Percentiles rank a stretch among this genome's conserved stretches.
Evolutionary conservation across 2,888 invertebrate genomes (phyloP).

Genomic region (Ennomos erosarius): DNA sequence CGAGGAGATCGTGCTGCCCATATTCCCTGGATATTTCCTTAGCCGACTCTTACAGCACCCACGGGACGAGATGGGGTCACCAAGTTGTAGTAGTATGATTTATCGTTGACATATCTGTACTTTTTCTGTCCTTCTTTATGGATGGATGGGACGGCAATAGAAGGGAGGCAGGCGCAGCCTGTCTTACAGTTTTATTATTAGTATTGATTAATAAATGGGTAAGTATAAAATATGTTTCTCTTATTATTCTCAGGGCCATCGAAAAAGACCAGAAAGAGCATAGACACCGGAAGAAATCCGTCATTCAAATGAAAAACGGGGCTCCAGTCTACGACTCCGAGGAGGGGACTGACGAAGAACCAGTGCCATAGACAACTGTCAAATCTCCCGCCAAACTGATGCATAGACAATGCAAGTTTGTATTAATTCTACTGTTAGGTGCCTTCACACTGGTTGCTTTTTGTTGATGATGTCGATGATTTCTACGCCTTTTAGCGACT

Average conservation of each 20-base stretch:
- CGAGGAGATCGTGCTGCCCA: too few species aligned
- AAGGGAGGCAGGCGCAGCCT: too few species aligned
- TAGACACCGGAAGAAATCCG: constrained; percentile 85
- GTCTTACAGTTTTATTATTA: too few species aligned
- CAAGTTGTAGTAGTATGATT: too few species aligned
- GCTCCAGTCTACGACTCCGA: constrained; percentile 85
- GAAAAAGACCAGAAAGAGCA: constrained; percentile 82
- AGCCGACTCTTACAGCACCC: too few species aligned
- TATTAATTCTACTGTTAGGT: constrained; percentile 16
- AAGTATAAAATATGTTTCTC: too few species aligned
- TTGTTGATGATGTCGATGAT: not conserved
- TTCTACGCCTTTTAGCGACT: not conserved
- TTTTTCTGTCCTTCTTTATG: too few species aligned
- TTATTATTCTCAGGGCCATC: constrained; percentile 58
- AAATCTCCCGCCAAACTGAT: constrained; percentile 47
- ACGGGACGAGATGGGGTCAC: too few species aligned
- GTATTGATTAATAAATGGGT: too few species aligned
- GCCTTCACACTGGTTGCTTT: constrained; percentile 14
- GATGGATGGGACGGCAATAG: too few species aligned
- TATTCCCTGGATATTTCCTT: too few species aligned
- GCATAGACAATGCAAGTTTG: constrained; percentile 21
- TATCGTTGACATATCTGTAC: too few species aligned
- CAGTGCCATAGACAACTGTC: constrained; percentile 80
- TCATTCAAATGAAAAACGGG: constrained; percentile 84
- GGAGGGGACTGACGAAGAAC: constrained; percentile 88